phyloP scores from a whole-genome alignment of 2,113 vertebrate genomes.

The Chauna torquata region DNA sequence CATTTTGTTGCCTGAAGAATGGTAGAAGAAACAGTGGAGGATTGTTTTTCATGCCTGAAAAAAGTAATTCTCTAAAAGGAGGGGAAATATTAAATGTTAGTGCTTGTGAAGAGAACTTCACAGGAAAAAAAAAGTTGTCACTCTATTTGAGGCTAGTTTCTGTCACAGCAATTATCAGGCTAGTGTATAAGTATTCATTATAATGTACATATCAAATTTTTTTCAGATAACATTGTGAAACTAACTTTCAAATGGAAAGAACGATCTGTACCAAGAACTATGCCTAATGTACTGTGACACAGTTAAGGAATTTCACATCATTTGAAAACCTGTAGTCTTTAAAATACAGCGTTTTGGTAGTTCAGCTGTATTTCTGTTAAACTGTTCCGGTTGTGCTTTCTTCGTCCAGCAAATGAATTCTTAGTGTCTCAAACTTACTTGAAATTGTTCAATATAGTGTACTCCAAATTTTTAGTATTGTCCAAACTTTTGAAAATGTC shows the following conservation, averaged over 20 bases:
- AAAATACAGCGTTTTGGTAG: not conserved
- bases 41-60: not conserved
- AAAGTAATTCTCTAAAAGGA: not conserved
- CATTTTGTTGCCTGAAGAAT: not conserved
- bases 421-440: not conserved
- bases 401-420: not conserved
- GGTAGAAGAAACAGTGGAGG: not conserved
- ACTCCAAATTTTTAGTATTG: not conserved
- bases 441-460: not conserved
- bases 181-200: not conserved
- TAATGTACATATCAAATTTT: not conserved
- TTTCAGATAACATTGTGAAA: not conserved
- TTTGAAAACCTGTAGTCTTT: not conserved
- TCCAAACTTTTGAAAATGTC: not conserved
- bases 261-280: not conserved
- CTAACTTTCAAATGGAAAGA: not conserved
- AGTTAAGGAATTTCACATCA: not conserved
- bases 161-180: not conserved
- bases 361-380: not conserved
- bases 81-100: not conserved
- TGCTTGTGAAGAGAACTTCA: not conserved
- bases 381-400: not conserved
- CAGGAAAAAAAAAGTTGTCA: not conserved
- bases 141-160: not conserved
- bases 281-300: not conserved